Evolutionary conservation across 2,888 invertebrate species (phyloP).

Genomic region (Drosophila barbarae): DNA sequence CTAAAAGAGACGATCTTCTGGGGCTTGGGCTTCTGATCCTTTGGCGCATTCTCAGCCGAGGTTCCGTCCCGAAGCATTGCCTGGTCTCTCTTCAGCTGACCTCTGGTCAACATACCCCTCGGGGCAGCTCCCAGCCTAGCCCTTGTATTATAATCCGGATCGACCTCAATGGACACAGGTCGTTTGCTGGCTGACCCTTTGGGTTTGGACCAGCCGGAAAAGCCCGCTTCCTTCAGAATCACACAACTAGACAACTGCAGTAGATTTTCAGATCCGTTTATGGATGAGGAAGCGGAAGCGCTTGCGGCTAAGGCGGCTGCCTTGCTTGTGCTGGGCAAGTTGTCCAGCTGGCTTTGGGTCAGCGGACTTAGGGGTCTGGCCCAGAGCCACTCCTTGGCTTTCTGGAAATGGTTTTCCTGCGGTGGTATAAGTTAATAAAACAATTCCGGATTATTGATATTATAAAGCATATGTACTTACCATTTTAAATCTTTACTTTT

Average conservation of each 20-base stretch:
- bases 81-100: background rate
- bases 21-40: background rate
- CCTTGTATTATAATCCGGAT: background rate
- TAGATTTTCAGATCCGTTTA: background rate
- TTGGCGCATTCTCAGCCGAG: background rate
- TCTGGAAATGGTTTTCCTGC: background rate
- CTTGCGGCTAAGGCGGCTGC: background rate
- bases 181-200: background rate
- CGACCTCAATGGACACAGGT: background rate
- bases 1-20: no score
- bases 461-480: background rate
- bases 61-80: no score
- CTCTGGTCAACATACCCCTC: background rate
- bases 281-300: background rate
- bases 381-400: no score
- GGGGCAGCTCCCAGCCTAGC: background rate
- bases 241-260: background rate
- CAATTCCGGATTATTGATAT: background rate
- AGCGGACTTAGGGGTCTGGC: background rate
- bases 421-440: background rate
- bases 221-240: background rate
- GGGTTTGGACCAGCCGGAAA: background rate
- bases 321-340: background rate
- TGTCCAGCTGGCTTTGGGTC: background rate
- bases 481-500: background rate